Evolutionary conservation across 2,888 invertebrate genomes (phyloP).

Genomic region (Tachina lurida): DNA sequence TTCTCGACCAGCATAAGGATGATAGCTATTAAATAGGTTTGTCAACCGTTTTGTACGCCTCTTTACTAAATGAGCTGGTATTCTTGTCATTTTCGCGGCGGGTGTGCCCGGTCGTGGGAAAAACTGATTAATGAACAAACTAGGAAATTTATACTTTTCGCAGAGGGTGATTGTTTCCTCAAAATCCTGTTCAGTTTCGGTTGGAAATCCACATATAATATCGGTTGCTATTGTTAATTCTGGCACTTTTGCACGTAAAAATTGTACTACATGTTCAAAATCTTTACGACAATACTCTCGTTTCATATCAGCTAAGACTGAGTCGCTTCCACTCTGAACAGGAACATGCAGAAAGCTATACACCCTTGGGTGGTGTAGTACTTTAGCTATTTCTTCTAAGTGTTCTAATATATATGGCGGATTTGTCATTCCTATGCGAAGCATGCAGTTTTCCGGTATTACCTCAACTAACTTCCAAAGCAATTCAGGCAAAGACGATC

Average conservation of each 20-base stretch:
- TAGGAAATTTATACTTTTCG: constrained; percentile 93
- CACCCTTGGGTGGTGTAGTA: constrained; percentile 93
- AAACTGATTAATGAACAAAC: constrained; percentile 99
- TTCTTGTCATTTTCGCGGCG: constrained; percentile 93
- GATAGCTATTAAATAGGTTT: constrained; percentile 94
- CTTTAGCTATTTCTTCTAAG: constrained; percentile 93
- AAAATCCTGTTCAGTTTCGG: constrained; percentile 95
- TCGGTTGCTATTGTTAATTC: constrained; percentile 98
- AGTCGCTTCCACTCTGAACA: constrained; percentile 98
- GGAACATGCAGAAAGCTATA: constrained; percentile 98
- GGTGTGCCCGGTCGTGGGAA: constrained; percentile 98
- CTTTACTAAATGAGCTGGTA: constrained; percentile 94
- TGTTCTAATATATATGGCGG: constrained; percentile 99
- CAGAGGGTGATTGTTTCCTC: constrained; percentile 93
- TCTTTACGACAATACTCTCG: constrained; percentile 95
- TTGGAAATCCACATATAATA: constrained; percentile 99
- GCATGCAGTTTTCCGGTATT: constrained; percentile 87
- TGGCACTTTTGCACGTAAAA: constrained; percentile 91
- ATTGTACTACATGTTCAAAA: constrained; percentile 94
- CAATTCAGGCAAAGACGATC: constrained; percentile 92
- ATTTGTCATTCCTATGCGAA: constrained; percentile 98
- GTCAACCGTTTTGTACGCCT: constrained; percentile 93
- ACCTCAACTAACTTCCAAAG: constrained; percentile 91
- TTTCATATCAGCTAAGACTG: constrained; percentile 97
- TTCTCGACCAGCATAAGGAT: constrained; percentile 89